Percentiles rank a stretch among this genome's conserved stretches.
Evolutionary conservation across 1,140 invertebrate species (phyloP).

Genomic region (Penaeus japonicus): DNA sequence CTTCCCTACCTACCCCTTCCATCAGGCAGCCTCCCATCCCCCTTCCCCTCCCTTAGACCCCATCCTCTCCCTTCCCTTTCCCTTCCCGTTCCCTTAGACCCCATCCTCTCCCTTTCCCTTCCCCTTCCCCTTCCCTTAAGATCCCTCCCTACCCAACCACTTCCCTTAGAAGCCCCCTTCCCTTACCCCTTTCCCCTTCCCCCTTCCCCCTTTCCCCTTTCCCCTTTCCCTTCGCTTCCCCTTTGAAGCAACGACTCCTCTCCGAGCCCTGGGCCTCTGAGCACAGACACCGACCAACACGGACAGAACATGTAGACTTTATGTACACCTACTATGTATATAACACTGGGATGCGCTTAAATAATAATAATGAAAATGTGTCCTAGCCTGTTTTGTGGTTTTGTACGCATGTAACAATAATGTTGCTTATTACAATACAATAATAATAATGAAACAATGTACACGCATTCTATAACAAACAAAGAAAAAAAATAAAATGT

Average conservation of each 20-base stretch:
- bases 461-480: slow-evolving; percentile 56
- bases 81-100: not conserved
- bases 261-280: slow-evolving; percentile 23
- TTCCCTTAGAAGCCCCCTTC: not conserved
- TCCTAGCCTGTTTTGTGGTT: slow-evolving; percentile 54
- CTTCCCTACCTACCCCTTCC: not conserved
- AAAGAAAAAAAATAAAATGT: slow-evolving; percentile 36
- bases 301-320: slow-evolving; percentile 55
- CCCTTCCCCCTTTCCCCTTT: not conserved
- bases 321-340: slow-evolving; percentile 56
- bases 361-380: slow-evolving; percentile 56
- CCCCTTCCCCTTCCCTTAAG: not conserved
- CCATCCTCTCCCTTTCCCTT: not conserved
- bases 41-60: not conserved
- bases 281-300: slow-evolving; percentile 35
- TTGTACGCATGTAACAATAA: slow-evolving; percentile 56
- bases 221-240: not conserved
- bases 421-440: slow-evolving; percentile 54
- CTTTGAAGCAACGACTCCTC: not conserved
- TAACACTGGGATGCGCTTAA: slow-evolving; percentile 56
- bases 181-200: not conserved
- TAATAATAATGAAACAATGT: slow-evolving; percentile 55
- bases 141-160: too few relatives aligned
- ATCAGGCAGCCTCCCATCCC: not conserved
- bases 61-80: not conserved